Evolutionary conservation across 2,797 vertebrate genomes (phyloP), one percentile per base, ranked within the genome.

Genomic region (Sphaeramia orbicularis): DNA sequence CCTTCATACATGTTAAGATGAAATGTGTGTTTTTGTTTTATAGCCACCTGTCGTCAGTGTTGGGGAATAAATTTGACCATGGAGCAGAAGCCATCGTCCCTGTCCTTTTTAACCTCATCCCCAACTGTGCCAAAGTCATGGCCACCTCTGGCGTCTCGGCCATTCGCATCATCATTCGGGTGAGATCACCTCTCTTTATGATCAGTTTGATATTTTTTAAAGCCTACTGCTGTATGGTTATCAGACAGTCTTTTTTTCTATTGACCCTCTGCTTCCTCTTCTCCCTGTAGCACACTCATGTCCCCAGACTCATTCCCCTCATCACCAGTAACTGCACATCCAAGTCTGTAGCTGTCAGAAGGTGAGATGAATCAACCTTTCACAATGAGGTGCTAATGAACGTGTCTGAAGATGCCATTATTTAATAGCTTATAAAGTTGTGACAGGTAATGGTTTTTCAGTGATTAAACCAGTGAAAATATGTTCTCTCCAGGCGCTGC

Each of bases 61-160:
- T 99, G 91, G 97, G 97, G 70, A 99, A 99, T 90, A 99, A 96
- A 85, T 99, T 98, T 84, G 98, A 99, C 88, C 98, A 99, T 65
- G 97, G 97, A 54, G 98, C 98, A 3, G 98, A 99, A 92, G 96
- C 95, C 78, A 99, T 99, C 19, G 96, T 99, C 79, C 97, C 98
- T 47, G 96, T 97, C 19, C 94, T 99, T 71, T 99, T 99, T 88
- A 99, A 99, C 86, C 96, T 99, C 84, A 96, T 99, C 82, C 97
- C 98, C 79, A 99, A 99, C 89, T 97, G 96, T 89, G 96, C 97
- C 87, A 99, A 99, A 94, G 90, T 99, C 82, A 99, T 99, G 97
- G 95, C 98, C 54, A 95, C 94, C 14, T 99, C 98, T 1, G 98
- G 97, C 7, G 97, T 96, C 1, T 96, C 94, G 0, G 97, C 98